Evolutionary conservation across 2,797 vertebrate species (phyloP), one percentile per base, ranked within the genome.

Genomic region (Micrastur ruficollis): DNA sequence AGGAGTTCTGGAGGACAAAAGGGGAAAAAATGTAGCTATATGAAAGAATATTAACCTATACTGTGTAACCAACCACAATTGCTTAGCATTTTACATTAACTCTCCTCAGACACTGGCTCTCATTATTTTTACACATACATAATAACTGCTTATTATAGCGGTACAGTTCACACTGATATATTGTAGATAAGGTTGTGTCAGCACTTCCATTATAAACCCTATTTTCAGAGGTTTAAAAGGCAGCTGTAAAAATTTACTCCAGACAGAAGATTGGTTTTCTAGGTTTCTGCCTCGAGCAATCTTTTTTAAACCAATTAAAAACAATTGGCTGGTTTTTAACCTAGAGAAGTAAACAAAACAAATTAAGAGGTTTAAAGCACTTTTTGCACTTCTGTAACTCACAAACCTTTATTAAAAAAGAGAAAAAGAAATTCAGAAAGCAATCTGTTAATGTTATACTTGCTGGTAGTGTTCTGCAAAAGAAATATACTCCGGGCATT

Each of bases 41-140:
- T 98, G 98, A 99, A 99, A 98, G 98, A 99, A 99, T 99, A 99
- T 99, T 99, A 99, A 99, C 99, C 99, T 99, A 99, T 99, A 98
- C 98, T 98, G 98, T 98, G 98, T 98, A 99, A 98, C 99, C 98
- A 99, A 99, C 98, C 99, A 98, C 99, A 99, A 99, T 99, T 99
- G 99, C 99, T 99, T 99, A 99, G 99, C 98, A 98, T 99, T 98
- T 98, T 97, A 97, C 98, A 98, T 98, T 98, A 98, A 98, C 98
- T 98, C 98, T 99, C 98, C 98, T 99, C 98, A 98, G 98, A 98
- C 98, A 98, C 97, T 95, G 98, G 96, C 98, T 98, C 98, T 99
- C 99, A 99, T 99, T 99, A 99, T 99, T 98, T 99, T 99, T 98
- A 98, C 98, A 99, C 98, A 98, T 98, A 99, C 98, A 99, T 99